Evolutionary conservation across 2,888 invertebrate genomes (phyloP), one percentile per base, ranked within the genome.

Genomic region (Lordiphosa fenestrarum): DNA sequence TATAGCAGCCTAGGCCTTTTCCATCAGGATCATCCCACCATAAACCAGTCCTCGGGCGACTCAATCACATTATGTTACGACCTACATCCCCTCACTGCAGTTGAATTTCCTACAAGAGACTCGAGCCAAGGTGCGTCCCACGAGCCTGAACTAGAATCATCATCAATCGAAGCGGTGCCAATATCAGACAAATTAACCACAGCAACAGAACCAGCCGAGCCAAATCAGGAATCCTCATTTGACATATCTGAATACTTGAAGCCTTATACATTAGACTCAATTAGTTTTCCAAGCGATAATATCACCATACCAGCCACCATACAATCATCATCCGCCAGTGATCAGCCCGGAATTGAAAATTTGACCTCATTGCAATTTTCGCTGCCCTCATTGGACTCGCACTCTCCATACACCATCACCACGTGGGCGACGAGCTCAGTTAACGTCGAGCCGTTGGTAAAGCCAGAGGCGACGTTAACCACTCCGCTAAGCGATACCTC

Each of bases 201-300:
- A 44, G 30, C 33, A 47, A 21, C 19, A 47, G 40, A 38, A 30
- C n/a, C 35, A 44, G 15, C 23, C 12, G 21, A 12, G 9, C 5
- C 37, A 10, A 38, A 39, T 37, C 51, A 55, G n/a, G 10, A 61
- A 59, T 52, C 69, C 49, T 41, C 67, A 51, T 75, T 67, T 47
- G 69, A 80, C 36, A 68, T 75, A 49, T 56, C 69, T 39, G 76
- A 84, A 38, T 86, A 85, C 53, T 50, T 85, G 4, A 76, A 82
- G 57, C 73, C 84, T 25, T 85, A 74, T 56, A 67, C 66, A 62
- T 70, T 80, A 36, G 62, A 78, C 10, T 36, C 57, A 40, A 60
- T 65, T 46, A 19, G 46, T 46, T 61, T 54, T 50, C 15, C 49
- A 35, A 30, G 21, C 9, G 63, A 47, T 30, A 41, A 25, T 47